Base-by-base conservation (phyloP, 2,113 vertebrate species). In the Oryzias woworae region DNA sequence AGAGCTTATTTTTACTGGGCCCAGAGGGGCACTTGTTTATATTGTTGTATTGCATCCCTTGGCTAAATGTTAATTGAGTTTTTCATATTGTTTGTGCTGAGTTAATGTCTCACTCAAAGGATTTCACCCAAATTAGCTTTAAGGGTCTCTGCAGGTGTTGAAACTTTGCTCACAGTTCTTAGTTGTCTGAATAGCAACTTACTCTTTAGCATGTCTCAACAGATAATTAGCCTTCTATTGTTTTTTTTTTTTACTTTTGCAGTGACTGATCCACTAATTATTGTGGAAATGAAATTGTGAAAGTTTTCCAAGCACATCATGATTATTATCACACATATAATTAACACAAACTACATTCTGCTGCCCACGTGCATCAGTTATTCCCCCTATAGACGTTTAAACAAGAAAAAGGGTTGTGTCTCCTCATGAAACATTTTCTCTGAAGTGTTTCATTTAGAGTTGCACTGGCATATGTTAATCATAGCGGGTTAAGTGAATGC, bases 31-130 rank as follows among this genome's bases (percentile, higher is more conserved):
- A 66, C 64, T 84, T 90, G 84, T 90, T 86, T 87, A 78, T 87
- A 81, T 83, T 85, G 84, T 82, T 77, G 67, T 64, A 81, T 87
- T 90, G 87, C 84, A 87, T 82, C 75, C 82, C 83, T 88, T 85
- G 88, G 82, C 87, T 92, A 88, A 90, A 87, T 91, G 87, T 89
- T 90, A 89, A 91, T 91, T 84, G 68, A 73, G 81, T 78, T 84
- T 81, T 82, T 31, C 60, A 77, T 88, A 80, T 87, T 60, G 72
- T 87, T 84, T 81, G 77, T 79, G 77, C 78, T 70, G 69, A 84
- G 84, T 87, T 89, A 86, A 88, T 85, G 78, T 89, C 82, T 80
- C 71, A 81, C 82, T 82, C 81, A 73, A 73, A 87, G 81, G 78
- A 80, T 87, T 78, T 79, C 65, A 68, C 70, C 62, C 50, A 75